Percentiles rank a stretch among this genome's conserved stretches.
These are phyloP conservation scores for Drosophila tanythrix DNA, from an alignment of 2,888 invertebrate species.

Conservation along the genomic window DNA sequence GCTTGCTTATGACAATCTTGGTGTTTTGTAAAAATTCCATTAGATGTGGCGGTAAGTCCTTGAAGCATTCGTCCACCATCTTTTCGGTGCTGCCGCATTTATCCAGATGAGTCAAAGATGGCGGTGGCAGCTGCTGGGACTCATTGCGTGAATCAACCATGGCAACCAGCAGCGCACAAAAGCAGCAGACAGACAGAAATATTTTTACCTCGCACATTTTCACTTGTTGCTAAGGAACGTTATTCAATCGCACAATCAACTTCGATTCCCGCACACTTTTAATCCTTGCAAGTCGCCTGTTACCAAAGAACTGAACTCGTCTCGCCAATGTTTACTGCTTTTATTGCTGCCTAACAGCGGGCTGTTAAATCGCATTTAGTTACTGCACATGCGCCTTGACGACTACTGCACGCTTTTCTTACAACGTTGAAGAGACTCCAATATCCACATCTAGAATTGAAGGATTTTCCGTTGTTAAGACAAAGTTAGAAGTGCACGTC, in stretches of 20 bases:
- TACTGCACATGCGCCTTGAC: constrained; percentile 50
- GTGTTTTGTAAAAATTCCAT: constrained; percentile 82
- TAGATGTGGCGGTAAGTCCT: constrained; percentile 82
- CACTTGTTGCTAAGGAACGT: constrained; percentile 62
- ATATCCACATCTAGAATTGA: not conserved
- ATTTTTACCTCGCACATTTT: constrained; percentile 18
- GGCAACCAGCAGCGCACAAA: constrained; percentile 20
- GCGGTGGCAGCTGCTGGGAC: constrained; percentile 20
- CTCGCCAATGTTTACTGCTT: constrained; percentile 11
- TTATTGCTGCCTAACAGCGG: constrained; percentile 30
- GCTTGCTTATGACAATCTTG: constrained; percentile 81
- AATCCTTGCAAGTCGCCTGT: constrained; percentile 35
- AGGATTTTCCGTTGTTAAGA: not conserved
- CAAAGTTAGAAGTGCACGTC: not conserved
- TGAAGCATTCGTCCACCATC: constrained; percentile 83
- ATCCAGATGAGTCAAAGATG: constrained; percentile 32
- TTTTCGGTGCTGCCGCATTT: constrained; percentile 81
- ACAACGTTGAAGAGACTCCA: constrained; percentile 18
- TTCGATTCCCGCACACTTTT: not conserved
- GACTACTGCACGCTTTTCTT: constrained; percentile 49
- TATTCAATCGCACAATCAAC: not conserved
- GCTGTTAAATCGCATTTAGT: constrained; percentile 45
- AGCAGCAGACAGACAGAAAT: constrained; percentile 10
- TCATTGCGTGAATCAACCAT: constrained; percentile 37
- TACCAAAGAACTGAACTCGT: constrained; percentile 46